Base-by-base conservation (phyloP, 1,140 invertebrate genomes). In the Agrypnia vestita region DNA sequence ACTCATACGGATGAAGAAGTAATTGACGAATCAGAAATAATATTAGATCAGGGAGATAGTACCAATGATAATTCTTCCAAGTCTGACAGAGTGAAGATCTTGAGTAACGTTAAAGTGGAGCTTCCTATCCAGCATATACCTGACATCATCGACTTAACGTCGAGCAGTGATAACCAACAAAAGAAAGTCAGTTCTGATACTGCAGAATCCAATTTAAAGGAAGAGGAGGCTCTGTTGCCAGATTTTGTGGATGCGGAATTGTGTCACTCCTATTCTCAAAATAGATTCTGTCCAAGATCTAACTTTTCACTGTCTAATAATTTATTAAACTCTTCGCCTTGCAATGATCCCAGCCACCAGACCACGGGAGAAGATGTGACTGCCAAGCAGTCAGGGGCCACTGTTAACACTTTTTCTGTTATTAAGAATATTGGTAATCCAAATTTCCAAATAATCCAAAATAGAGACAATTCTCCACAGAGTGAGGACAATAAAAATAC, bases 31-130 rank as follows among this genome's bases (percentile, higher is more conserved):
- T 74, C 71, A 12, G 61, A 67, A 43, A 43, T 69, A 69, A 64
- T 69, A 17, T 17, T 61, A n/a, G 69, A 73, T n/a, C 69, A 62
- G 69, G 71, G 77, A 1, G 71, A 79, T 43, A 62, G 55, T 47
- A 62, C 21, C 35, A 62, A 46, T 49, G 71, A 79, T 53, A 62
- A 44, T 10, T 64, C 69, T 51, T 56, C 69, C 44, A 79, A 79
- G 55, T 13, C 15, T 61, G 15, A 21, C n/a, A 88, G 89, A n/a
- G 76, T 90, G 56, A 89, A 89, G 84, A 90, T 90, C 78, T 83
- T 90, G 25, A 90, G 89, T 78, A 89, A 90, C 82, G 87, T 90
- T 47, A 90, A 89, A 80, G 87, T 90, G 10, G 89, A 90, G 85
- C 86, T 89, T 49, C 88, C 89, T 55, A 87, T 89, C 3, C 86